Evolutionary conservation across 2,888 invertebrate genomes (phyloP), one percentile per base, ranked within the genome.

Genomic region (Stenchaetothrips biformis): DNA sequence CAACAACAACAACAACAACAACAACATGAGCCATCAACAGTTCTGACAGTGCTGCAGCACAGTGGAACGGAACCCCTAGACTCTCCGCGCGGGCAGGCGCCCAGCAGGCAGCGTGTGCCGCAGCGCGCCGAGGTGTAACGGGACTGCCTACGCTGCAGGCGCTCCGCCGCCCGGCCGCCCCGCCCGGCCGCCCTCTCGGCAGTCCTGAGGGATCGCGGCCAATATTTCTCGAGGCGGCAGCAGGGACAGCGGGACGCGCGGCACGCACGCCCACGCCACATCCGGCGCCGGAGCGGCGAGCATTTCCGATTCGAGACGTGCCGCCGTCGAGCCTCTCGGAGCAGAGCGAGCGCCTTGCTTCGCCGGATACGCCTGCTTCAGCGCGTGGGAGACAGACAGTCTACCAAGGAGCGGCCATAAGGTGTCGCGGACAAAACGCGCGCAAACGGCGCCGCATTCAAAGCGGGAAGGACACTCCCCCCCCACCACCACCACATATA

Each of bases 231-330:
- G 53, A 7, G 53, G 53, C 53, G 53, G 53, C 13, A n/a, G n/a
- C n/a, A n/a, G n/a, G n/a, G n/a, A 7, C 53, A 2, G 53, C 13
- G 53, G 13, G 53, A 7, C 13, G 53, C 53, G 53, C 1, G 53
- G 53, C 53, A 53, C 13, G 53, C 13, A 53, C 13, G 53, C 53
- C 53, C 53, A 53, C 13, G 21, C 67, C 59, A 25, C 67, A 25
- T 74, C 67, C 67, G n/a, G 21, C 67, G 21, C 6, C 67, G 25
- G 67, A 74, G 67, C 25, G 67, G 21, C 25, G 13, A 74, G 67
- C 11, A 74, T 74, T 74, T 74, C 67, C 67, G 67, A 74, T 74
- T 25, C 25, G 59, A 59, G 13, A 59, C 59, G 59, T 59, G 59
- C 18, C 25, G 21, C 7, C 62, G 67, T 21, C n/a, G 4, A 21